Base-by-base conservation (phyloP, 2,888 invertebrate genomes). In the Chromoteleia sp. region DNA sequence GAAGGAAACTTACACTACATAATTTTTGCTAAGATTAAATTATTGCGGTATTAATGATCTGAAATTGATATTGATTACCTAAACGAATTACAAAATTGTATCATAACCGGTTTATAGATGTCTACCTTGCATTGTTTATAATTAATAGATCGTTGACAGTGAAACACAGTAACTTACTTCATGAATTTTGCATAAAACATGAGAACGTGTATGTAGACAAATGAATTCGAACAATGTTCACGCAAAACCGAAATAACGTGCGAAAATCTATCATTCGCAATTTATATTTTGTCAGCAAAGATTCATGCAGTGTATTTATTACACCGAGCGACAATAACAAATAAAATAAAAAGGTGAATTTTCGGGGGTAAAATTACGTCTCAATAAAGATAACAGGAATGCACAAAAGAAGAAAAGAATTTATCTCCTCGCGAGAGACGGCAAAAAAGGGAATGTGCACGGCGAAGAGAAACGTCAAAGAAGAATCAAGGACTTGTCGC, bases 351-450 rank as follows among this genome's bases (percentile, higher is more conserved):
- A 41, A 15, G 48, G 15, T 39, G 21, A 29, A 52, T 52, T 61
- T 73, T 61, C 19, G n/a, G 21, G 8, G n/a, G 5, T 0, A 15
- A 43, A 33, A 14, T 52, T 52, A 17, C 14, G 19, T 15, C 33
- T 43, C 52, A 56, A 74, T 74, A 74, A 73, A 79, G 71, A 73
- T 71, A 76, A 68, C 80, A 82, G 84, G 83, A 85, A 83, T 86
- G 86, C 79, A 58, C 82, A 80, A 81, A 85, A 84, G 56, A 85
- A 83, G 86, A 87, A 86, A 86, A 85, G 83, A 83, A 76, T 82
- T 82, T 48, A 77, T 76, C 71, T 73, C n/a, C 71, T 6, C 85
- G 86, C 85, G 86, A 54, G 65, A 17, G 61, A 71, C 56, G 48
- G 76, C 76, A 68, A 74, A 70, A 70, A 73, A 84, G 83, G 82